Percentiles rank a stretch among this genome's conserved stretches.
phyloP scores from a whole-genome alignment of 2,888 invertebrate species.

The Pecten maximus region DNA sequence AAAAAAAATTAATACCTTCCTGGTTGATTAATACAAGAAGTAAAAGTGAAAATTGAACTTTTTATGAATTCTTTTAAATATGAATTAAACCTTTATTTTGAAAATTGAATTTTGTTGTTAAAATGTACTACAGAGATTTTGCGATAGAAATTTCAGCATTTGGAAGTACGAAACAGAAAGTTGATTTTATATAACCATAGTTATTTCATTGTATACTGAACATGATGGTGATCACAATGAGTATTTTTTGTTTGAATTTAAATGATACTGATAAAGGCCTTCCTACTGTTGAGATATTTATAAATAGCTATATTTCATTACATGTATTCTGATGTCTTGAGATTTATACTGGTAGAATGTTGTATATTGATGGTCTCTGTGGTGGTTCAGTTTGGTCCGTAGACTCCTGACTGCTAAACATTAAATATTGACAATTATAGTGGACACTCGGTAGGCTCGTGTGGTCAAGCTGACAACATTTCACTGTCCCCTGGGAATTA shows the following conservation, averaged over 20 bases:
- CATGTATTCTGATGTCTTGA: neutral
- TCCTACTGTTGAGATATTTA: neutral
- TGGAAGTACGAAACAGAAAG: neutral
- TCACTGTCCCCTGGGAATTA: neutral
- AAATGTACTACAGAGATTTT: no score
- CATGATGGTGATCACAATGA: slow-evolving; percentile 31
- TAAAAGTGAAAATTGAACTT: no score
- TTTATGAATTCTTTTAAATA: no score
- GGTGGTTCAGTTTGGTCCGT: neutral
- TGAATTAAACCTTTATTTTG: no score
- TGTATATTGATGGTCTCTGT: neutral
- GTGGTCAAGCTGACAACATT: neutral
- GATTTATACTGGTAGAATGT: neutral
- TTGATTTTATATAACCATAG: neutral
- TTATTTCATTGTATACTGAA: neutral
- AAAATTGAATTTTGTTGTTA: no score
- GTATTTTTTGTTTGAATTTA: neutral
- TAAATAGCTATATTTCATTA: neutral
- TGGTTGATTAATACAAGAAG: no score
- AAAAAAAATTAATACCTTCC: no score
- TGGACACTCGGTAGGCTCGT: neutral
- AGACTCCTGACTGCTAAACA: neutral
- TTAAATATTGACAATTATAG: neutral
- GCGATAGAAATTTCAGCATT: slow-evolving; percentile 9
- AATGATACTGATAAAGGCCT: neutral